These are phyloP conservation scores for Plagiodera versicolora DNA, from an alignment of 2,888 invertebrate genomes.

Conservation along the genomic window DNA sequence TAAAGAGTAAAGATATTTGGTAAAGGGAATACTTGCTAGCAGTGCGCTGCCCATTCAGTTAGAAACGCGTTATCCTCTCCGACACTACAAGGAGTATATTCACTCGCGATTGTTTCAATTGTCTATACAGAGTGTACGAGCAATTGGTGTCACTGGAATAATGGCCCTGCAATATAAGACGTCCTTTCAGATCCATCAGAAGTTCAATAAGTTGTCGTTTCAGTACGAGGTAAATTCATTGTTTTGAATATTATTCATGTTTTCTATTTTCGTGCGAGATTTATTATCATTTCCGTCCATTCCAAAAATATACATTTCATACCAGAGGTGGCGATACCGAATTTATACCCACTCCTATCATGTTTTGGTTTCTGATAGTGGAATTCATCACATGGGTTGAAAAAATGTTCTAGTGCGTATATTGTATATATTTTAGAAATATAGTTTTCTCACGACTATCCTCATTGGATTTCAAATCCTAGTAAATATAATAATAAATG, in stretches of 20 bases:
- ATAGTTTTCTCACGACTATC: too few species aligned
- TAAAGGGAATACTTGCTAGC: slow-evolving; percentile 21
- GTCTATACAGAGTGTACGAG: background rate
- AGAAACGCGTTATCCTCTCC: background rate
- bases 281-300: background rate
- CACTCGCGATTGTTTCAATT: background rate
- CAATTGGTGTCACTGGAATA: slow-evolving; percentile 4
- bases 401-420: too few species aligned
- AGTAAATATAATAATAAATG: too few species aligned
- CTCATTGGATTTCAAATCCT: too few species aligned
- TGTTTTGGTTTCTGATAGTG: too few species aligned
- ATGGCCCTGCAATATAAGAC: slow-evolving; percentile 45
- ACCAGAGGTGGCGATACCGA: too few species aligned
- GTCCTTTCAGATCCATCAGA: slow-evolving; percentile 40
- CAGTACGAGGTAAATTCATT: slow-evolving; percentile 43
- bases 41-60: background rate
- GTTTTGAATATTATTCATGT: background rate
- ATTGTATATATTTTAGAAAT: too few species aligned
- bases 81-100: background rate
- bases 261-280: background rate
- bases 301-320: background rate
- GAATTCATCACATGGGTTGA: too few species aligned
- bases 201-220: slow-evolving; percentile 45
- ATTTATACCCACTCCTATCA: too few species aligned
- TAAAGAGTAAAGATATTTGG: slow-evolving; percentile 25